Base-by-base conservation (phyloP, 1,140 invertebrate genomes). In the Lysiphlebus fabarum region DNA sequence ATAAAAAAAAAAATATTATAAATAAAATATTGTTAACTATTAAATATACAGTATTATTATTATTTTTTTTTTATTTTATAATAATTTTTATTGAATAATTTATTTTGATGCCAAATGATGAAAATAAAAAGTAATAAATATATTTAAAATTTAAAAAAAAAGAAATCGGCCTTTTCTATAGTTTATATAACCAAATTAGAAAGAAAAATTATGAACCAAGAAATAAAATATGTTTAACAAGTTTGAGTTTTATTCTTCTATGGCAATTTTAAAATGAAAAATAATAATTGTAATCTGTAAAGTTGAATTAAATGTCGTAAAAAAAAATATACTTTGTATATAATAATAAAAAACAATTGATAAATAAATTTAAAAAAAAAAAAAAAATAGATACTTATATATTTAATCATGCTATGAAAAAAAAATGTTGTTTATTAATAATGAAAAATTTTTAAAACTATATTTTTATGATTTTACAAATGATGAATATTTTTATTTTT, bases 61-160 rank as follows among this genome's bases (percentile, higher is more conserved):
- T 43, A 44, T 44, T 53, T 58, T 58, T 38, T n/a, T n/a, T n/a
- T n/a, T n/a, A n/a, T n/a, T n/a, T n/a, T n/a, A n/a, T n/a, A n/a
- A 44, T 53, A 54, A 44, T 54, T 59, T 38, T 43, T 50, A 48
- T 51, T 59, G 38, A 45, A 59, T 17, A 42, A 42, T 50, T 53
- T 51, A 59, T 44, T 58, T 43, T 45, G 58, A 59, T 59, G 58
- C 58, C 58, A 59, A 59, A 59, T 43, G 58, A 36, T 50, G 42
- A 14, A 45, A 44, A n/a, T 6, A 14, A 44, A 33, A 37, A 40
- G 12, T 51, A 37, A 38, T 51, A 4, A 37, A 51, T 33, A 34
- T 10, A 36, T 17, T 5, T n/a, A 47, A 17, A 47, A 47, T 34
- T 10, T 11, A 49, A 37, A 38, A 37, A 37, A 11, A 51, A n/a